Evolutionary conservation across 2,888 invertebrate species (phyloP).

Genomic region (Ecliptopera silaceata): DNA sequence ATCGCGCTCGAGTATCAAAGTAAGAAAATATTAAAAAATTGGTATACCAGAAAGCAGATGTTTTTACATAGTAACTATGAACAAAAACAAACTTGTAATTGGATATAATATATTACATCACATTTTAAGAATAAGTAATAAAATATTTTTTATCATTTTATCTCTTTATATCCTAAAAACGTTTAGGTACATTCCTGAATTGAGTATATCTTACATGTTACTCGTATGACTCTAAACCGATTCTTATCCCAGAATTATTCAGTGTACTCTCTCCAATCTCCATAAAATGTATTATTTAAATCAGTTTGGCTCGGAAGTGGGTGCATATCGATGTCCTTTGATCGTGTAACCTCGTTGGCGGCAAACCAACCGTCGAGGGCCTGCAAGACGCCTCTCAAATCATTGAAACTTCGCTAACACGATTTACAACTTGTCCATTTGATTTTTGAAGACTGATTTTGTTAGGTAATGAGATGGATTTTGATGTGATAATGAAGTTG

Average conservation of each 20-base stretch:
- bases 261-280: constrained; percentile 21
- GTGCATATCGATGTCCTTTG: constrained; percentile 38
- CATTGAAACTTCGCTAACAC: constrained; percentile 32
- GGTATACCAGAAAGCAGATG: too few species aligned
- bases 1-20: too few species aligned
- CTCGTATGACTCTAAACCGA: neutral
- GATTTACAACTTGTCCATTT: constrained; percentile 36
- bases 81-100: too few species aligned
- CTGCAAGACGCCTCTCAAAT: constrained; percentile 32
- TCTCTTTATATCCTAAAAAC: too few species aligned
- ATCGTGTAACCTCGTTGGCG: constrained; percentile 36
- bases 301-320: constrained; percentile 39
- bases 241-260: constrained; percentile 8
- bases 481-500: constrained; percentile 13
- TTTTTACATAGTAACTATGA: too few species aligned
- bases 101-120: too few species aligned
- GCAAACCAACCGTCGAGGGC: constrained; percentile 38
- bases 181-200: too few species aligned
- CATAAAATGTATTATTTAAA: constrained; percentile 52
- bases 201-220: too few species aligned
- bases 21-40: too few species aligned
- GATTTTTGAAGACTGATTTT: constrained; percentile 29
- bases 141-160: too few species aligned
- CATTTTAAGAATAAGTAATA: too few species aligned
- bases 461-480: constrained; percentile 18